phyloP scores from a whole-genome alignment of 2,113 vertebrate species.

The Pollachius pollachius region DNA sequence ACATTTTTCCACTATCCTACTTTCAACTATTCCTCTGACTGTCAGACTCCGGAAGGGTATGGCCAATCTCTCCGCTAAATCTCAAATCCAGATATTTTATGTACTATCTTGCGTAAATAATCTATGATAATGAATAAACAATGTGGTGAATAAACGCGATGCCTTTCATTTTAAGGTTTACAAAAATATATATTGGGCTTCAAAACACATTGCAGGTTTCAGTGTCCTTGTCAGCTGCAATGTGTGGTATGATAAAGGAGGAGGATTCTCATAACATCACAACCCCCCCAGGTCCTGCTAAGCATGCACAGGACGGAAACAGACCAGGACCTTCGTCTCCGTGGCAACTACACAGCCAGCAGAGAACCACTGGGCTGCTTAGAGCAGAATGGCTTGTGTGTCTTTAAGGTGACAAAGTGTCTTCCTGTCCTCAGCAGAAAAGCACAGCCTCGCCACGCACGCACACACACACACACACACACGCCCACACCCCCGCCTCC shows the following conservation, averaged over 20 bases:
- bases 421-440: constrained; percentile 13
- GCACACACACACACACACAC: neutral
- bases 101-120: too few species aligned
- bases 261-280: constrained; percentile 22
- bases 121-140: too few species aligned
- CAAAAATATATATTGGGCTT: too few species aligned
- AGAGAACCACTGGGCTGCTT: constrained; percentile 29
- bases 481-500: neutral
- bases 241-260: constrained; percentile 36
- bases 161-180: too few species aligned
- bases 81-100: too few species aligned
- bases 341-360: constrained; percentile 53
- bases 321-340: constrained; percentile 39
- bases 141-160: too few species aligned
- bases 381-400: neutral
- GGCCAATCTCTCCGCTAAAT: neutral
- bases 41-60: constrained; percentile 57
- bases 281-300: constrained; percentile 27
- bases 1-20: constrained; percentile 58
- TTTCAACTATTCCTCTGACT: constrained; percentile 36
- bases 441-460: too few species aligned
- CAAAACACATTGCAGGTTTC: too few species aligned
- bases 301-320: constrained; percentile 41
- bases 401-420: neutral
- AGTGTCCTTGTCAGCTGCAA: constrained; percentile 17